Percentiles rank a stretch among this genome's conserved stretches.
Evolutionary conservation across 2,113 vertebrate species (phyloP).

Genomic region (Syrrhaptes paradoxus): DNA sequence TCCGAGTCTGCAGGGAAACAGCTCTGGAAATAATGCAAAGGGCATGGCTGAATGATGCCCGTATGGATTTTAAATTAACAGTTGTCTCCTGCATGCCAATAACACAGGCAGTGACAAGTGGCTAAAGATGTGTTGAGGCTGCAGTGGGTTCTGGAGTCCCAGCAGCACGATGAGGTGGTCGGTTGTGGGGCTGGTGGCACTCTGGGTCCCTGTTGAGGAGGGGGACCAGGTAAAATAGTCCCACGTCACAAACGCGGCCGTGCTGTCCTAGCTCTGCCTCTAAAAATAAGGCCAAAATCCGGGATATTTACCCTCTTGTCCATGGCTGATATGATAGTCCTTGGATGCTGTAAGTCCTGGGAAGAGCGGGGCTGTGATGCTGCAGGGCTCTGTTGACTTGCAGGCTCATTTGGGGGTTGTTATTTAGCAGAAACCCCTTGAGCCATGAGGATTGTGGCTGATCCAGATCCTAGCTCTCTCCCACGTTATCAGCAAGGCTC

Average conservation of each 20-base stretch:
- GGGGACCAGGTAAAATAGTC: fast-evolving
- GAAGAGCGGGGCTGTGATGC: background rate
- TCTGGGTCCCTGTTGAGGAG: background rate
- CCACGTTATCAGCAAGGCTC: background rate
- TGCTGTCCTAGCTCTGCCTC: background rate
- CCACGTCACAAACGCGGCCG: background rate
- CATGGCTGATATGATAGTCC: background rate
- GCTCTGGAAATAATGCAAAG: background rate
- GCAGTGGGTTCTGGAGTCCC: background rate
- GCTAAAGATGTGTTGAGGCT: background rate
- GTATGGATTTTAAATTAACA: background rate
- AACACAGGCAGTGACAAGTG: background rate
- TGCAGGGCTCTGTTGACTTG: background rate
- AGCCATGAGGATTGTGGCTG: background rate
- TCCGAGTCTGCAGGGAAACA: background rate
- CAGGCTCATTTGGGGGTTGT: background rate
- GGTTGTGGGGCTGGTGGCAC: background rate
- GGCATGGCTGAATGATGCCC: background rate
- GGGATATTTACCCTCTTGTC: background rate
- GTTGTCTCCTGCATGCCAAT: background rate
- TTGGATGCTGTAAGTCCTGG: background rate
- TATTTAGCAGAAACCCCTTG: fast-evolving
- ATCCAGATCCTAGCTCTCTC: background rate
- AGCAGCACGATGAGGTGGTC: background rate
- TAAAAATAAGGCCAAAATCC: background rate